Evolutionary conservation across 2,888 invertebrate species (phyloP), one percentile per base, ranked within the genome.

Genomic region (Gibbula magus): DNA sequence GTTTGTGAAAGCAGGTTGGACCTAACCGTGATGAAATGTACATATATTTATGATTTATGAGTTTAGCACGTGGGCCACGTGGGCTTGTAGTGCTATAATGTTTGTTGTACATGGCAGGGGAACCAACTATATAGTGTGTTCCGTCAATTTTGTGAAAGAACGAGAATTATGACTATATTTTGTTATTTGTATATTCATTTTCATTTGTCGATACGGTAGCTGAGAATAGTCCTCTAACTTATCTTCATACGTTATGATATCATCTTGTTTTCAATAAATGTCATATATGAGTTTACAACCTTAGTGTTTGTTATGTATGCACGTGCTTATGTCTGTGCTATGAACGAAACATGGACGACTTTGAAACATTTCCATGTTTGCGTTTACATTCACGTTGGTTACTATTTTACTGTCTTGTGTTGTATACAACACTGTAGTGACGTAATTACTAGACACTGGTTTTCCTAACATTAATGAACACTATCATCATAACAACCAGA

Each of bases 241-340:
- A 74, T 74, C 61, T 51, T 51, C 74, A 51, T 74, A 74, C 74
- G 51, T 74, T 51, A 39, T 29, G 25, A 39, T 25, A 51, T 74
- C 74, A 74, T 74, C 61, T 61, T 74, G 74, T 74, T 74, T 74
- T 45, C 25, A 74, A 74, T 74, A 74, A 74, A 74, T 74, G 51
- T 74, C 74, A 74, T 74, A 45, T 45, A 51, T 74, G 25, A 39
- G 45, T 51, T 74, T 74, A 51, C 51, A 20, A 29, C 51, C 1
- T 35, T n/a, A 25, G 51, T 74, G 25, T 74, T 20, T 74, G 45
- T 74, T 74, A 51, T 74, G 10, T 73, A 20, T 74, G 18, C 22
- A 2, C 25, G 5, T 25, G 45, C 1, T n/a, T n/a, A n/a, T n/a
- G n/a, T n/a, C n/a, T 35, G 7, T 7, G 35, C 3, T 35, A 5